Evolutionary conservation across 2,888 invertebrate species (phyloP).

Genomic region (Quadriops clusia): DNA sequence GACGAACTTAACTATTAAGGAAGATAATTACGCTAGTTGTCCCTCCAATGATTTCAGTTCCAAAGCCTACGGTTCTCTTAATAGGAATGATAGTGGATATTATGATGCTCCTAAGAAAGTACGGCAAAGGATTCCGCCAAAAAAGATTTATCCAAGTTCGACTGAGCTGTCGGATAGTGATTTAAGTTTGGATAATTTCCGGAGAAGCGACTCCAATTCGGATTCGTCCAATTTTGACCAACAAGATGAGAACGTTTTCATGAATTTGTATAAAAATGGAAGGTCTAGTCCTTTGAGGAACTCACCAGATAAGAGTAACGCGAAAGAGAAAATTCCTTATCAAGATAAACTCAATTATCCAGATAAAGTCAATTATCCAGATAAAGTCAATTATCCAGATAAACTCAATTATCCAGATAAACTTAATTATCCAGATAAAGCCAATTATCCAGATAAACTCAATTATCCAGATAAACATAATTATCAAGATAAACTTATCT

Average conservation of each 20-base stretch:
- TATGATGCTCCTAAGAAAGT: slow-evolving; percentile 32
- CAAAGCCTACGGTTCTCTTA: slow-evolving; percentile 15
- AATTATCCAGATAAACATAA: too few species aligned
- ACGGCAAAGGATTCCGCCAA: slow-evolving; percentile 32
- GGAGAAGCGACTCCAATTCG: slow-evolving; percentile 9
- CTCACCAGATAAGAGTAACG: slow-evolving; percentile 3
- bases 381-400: too few species aligned
- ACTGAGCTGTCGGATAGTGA: slow-evolving; percentile 17
- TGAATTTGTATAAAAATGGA: slow-evolving; percentile 28
- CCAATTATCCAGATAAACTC: too few species aligned
- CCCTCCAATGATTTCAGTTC: not conserved
- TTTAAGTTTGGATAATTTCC: slow-evolving; percentile 7
- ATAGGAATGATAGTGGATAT: slow-evolving; percentile 30
- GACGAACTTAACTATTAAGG: too few species aligned
- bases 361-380: too few species aligned
- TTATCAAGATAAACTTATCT: too few species aligned
- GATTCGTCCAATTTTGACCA: slow-evolving; percentile 10
- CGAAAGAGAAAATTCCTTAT: too few species aligned
- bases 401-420: too few species aligned
- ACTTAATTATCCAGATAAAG: too few species aligned
- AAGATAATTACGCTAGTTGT: too few species aligned
- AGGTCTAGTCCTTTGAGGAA: slow-evolving; percentile 16
- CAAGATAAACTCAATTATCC: too few species aligned
- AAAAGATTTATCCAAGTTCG: slow-evolving; percentile 27
- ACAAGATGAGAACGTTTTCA: slow-evolving; percentile 12